Evolutionary conservation across 1,140 invertebrate species (phyloP).

Genomic region (Papilio polyxenes): DNA sequence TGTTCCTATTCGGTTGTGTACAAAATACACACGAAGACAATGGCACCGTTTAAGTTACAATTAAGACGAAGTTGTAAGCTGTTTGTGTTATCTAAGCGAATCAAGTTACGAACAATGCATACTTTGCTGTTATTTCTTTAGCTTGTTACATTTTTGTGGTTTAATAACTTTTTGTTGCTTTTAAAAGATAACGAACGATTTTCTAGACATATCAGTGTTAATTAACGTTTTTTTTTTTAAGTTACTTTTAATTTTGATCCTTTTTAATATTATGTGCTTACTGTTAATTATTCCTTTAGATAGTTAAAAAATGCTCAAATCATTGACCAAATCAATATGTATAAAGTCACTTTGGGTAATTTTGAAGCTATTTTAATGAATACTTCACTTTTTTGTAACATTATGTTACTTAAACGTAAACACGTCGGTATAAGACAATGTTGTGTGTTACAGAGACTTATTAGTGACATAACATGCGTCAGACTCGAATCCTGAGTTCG

Average conservation of each 20-base stretch:
- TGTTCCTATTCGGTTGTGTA: background rate
- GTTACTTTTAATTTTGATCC: too few species aligned
- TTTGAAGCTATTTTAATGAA: too few species aligned
- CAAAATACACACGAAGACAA: background rate
- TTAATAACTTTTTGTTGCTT: background rate
- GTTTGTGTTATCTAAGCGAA: slow-evolving; percentile 11
- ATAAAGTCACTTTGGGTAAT: too few species aligned
- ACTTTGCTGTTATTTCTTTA: background rate
- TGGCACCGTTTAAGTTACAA: slow-evolving; percentile 9
- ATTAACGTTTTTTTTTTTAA: too few species aligned
- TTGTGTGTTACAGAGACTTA: background rate
- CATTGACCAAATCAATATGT: too few species aligned
- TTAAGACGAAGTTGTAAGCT: background rate
- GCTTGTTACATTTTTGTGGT: background rate
- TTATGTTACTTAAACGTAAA: background rate
- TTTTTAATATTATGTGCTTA: too few species aligned
- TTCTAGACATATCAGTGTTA: too few species aligned
- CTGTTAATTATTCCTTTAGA: too few species aligned
- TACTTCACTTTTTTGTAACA: background rate
- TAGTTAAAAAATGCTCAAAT: too few species aligned
- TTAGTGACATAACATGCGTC: slow-evolving; percentile 16
- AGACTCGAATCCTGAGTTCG: slow-evolving; percentile 1
- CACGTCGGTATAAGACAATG: background rate
- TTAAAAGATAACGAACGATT: background rate
- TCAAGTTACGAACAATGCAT: slow-evolving; percentile 25